These are phyloP conservation scores for Drosophila subquinaria DNA, from an alignment of 2,888 invertebrate species.

Conservation along the genomic window DNA sequence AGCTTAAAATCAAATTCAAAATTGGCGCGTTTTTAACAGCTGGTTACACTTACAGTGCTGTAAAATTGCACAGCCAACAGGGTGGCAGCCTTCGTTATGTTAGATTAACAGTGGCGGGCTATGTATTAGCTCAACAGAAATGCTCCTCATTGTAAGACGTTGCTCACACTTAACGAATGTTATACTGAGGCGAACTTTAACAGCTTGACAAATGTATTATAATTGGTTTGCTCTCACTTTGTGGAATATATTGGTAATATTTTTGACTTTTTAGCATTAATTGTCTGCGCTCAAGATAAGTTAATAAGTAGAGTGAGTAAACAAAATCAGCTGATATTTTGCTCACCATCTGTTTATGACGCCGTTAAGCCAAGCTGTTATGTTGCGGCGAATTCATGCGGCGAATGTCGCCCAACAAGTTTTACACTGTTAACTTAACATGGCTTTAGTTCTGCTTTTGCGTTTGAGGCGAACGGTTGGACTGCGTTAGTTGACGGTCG, in stretches of 20 bases:
- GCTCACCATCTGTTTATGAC: conserved; percentile 3
- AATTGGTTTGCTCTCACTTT: background rate
- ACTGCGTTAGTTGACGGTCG: conserved; percentile 5
- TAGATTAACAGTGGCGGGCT: conserved; percentile 1
- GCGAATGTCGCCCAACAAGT: background rate
- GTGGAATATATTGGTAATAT: background rate
- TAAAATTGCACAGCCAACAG: background rate
- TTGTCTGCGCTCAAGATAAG: background rate
- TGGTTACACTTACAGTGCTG: background rate
- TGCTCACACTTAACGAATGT: background rate
- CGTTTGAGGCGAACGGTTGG: conserved; percentile 6
- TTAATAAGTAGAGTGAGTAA: background rate
- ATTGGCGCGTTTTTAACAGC: background rate
- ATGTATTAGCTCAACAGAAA: conserved; percentile 20
- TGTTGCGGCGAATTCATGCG: conserved; percentile 12
- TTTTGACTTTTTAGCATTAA: background rate
- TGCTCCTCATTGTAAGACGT: conserved; percentile 12
- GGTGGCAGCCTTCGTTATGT: conserved; percentile 2
- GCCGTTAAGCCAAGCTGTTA: conserved; percentile 6
- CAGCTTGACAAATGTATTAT: background rate
- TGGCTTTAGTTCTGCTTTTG: conserved; percentile 26
- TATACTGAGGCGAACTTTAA: too few species aligned
- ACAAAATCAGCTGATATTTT: conserved; percentile 9
- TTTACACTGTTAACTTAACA: conserved; percentile 27
- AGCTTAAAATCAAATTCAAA: conserved; percentile 1